A percentile compares a stretch with the other conserved stretches of the same genome.
Evolutionary conservation across 2,888 invertebrate species (phyloP).

Genomic region (Myopa tessellatipennis): DNA sequence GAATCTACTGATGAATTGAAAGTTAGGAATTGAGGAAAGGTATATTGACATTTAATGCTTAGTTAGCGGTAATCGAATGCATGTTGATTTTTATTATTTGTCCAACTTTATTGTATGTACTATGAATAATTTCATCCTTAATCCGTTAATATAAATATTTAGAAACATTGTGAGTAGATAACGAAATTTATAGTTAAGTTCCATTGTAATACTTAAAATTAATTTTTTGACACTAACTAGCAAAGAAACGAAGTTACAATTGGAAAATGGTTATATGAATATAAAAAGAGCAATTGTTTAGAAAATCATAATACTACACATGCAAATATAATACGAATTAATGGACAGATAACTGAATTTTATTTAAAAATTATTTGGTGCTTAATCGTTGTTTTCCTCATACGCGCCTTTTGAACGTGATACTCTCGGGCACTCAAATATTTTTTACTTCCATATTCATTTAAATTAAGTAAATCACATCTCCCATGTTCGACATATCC

Average conservation of each 20-base stretch:
- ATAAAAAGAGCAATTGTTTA: neutral
- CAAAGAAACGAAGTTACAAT: neutral
- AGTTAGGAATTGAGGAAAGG: neutral
- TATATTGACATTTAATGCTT: neutral
- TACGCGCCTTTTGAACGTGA: too few species aligned
- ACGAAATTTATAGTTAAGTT: neutral
- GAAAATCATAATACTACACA: too few species aligned
- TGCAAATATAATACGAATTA: too few species aligned
- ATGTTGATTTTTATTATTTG: neutral
- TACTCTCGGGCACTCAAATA: too few species aligned
- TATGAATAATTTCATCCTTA: neutral
- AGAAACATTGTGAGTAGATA: neutral
- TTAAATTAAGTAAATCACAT: too few species aligned
- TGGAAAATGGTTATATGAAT: neutral
- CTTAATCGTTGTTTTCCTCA: too few species aligned
- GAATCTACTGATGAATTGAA: conserved; percentile 71
- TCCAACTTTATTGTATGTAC: neutral
- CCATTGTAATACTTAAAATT: conserved; percentile 1
- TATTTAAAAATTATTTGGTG: too few species aligned
- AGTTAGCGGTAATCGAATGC: neutral
- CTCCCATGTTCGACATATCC: too few species aligned
- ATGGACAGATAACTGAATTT: too few species aligned
- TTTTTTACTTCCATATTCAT: too few species aligned
- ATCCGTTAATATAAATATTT: neutral
- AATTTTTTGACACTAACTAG: neutral